These are phyloP conservation scores for Porites evermanni DNA, from an alignment of 92 coral and sea anemone species.

Conservation along the genomic window DNA sequence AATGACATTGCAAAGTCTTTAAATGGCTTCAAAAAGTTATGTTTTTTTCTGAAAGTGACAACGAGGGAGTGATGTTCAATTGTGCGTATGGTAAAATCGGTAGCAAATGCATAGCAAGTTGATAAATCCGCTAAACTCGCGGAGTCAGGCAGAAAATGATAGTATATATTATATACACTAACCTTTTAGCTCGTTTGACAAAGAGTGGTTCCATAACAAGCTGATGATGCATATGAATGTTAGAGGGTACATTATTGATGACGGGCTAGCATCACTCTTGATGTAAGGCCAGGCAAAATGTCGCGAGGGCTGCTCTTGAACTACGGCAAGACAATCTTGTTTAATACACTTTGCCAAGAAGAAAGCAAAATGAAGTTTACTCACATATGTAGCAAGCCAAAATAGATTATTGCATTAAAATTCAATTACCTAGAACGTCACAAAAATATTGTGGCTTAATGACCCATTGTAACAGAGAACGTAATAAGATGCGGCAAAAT, in stretches of 20 bases:
- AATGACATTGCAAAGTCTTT: neutral
- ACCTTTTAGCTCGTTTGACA: neutral
- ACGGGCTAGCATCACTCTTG: neutral
- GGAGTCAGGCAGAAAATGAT: neutral
- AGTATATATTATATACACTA: neutral
- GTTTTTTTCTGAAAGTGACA: neutral
- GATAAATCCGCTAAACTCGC: neutral
- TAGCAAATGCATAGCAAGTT: neutral
- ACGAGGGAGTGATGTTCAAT: neutral
- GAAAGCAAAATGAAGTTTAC: neutral
- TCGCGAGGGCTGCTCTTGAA: neutral
- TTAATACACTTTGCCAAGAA: neutral
- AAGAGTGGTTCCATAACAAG: conserved; percentile 9
- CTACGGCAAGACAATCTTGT: neutral
- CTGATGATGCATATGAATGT: neutral
- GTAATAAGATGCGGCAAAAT: neutral
- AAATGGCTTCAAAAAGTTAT: neutral
- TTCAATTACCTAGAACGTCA: neutral
- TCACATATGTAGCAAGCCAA: neutral
- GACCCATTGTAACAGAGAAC: neutral
- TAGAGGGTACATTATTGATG: neutral
- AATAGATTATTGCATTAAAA: too few species aligned
- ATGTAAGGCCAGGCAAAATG: neutral
- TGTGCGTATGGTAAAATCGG: neutral
- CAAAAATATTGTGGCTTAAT: neutral